Evolutionary conservation across 1,140 invertebrate species (phyloP), one percentile per base, ranked within the genome.

Genomic region (Cylas formicarius): DNA sequence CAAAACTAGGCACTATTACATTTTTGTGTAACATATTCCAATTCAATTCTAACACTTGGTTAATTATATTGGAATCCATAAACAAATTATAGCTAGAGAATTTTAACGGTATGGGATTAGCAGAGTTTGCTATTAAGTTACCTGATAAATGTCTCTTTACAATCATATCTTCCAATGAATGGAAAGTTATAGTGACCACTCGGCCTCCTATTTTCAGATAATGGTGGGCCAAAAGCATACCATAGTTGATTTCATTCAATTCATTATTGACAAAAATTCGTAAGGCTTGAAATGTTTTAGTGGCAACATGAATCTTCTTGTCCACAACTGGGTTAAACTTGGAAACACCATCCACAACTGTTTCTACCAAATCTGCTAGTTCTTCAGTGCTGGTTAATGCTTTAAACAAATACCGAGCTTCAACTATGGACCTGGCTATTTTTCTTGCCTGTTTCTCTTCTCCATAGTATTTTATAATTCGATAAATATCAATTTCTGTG

Each of bases 211-310:
- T 60, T 69, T 85, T 85, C 14, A 98, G 71, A 61, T 84, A 86
- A 48, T 77, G 72, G 33, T 82, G 72, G 1, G 90, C 85, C 50
- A 92, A 57, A 22, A 86, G 60, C 58, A 97, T 78, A 2, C 77
- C 93, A 68, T 89, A 88, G 71, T 95, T 90, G 3, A 97, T 77
- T 73, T 97, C 92, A 67, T 97, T 97, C 1, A 97, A 67, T 71
- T 98, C 93, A 67, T 98, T 89, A 64, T 98, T 98, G 0, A 97
- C 88, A 70, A 97, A 95, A 50, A 97, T 96, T 54, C 93, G 71
- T 40, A 98, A 63, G 0, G 92, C 93, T 72, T 94, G 90, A 71
- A 97, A 97, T 0, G 89, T 82, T 75, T 91, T 93, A 2, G 89
- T 94, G 0, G 92, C 92, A 47, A 75, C 72, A 62, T 95, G 90